Evolutionary conservation across 37 sponge, comb jelly and placozoan genomes (phyloP), one percentile per base, ranked within the genome.

Genomic region (Oscarella lobularis): DNA sequence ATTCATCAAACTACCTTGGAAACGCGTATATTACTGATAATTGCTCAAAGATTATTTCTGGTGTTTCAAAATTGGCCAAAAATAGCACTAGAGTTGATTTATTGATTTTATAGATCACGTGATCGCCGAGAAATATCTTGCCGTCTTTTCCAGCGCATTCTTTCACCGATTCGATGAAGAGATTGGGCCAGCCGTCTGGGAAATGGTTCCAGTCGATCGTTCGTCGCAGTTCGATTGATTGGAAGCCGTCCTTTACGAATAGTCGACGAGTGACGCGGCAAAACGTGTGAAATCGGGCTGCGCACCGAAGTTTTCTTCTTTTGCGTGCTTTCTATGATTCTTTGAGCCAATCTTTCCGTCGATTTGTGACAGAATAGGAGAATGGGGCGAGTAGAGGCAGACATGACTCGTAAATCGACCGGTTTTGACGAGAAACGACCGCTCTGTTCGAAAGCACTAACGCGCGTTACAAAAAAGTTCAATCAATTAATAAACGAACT

Each of bases 111-210:
- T n/a, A n/a, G n/a, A n/a, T n/a, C n/a, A n/a, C n/a, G n/a, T n/a
- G n/a, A n/a, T n/a, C n/a, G n/a, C n/a, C 6, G 6, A 20, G 14
- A 48, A 48, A 48, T 48, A 20, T 32, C 79, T 70, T 33, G 87
- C 92, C 92, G 78, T 94, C 95, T 82, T 82, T 81, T 67, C 95
- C 95, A 35, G 88, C 91, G 36, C 86, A 76, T 29, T 80, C 67
- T 33, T 89, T 71, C 37, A 94, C 90, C 55, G 87, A 78, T 5
- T 94, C 75, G 35, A 94, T 94, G 78, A 94, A 89, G 32, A 89
- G 80, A 41, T 94, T 78, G 0, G 95, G 95, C 95, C 95, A 94
- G 31, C 88, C 88, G 65, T 94, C 95, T 14, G 75, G 39, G 76
- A 94, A 94, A 33, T 31, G 33, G 29, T 80, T 41, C 95, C 95